phyloP scores from a whole-genome alignment of 2,113 vertebrate genomes.

The Tringa solitaria region DNA sequence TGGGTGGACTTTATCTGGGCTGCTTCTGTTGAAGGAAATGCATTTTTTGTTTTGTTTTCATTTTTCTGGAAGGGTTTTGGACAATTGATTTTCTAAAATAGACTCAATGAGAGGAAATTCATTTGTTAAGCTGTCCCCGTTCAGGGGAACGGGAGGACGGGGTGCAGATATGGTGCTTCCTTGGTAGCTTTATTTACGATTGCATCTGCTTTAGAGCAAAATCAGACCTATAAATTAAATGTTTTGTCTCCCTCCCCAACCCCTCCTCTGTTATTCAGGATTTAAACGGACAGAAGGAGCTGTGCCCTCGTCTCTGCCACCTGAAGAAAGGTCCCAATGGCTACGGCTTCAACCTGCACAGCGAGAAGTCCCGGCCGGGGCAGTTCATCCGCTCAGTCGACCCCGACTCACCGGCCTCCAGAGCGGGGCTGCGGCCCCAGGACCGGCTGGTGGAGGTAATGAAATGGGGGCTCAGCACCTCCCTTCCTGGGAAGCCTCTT shows the following conservation, averaged over 20 bases:
- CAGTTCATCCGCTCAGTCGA: slow-evolving; percentile 94
- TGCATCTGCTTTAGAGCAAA: not conserved
- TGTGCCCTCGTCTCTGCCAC: slow-evolving; percentile 86
- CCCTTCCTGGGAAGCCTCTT: not conserved
- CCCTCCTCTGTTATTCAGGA: slow-evolving; percentile 43
- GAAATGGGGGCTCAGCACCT: rapidly evolving
- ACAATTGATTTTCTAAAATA: slow-evolving; percentile 63
- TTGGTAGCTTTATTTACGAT: not conserved
- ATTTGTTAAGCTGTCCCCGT: slow-evolving; percentile 22
- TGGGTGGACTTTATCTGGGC: not conserved
- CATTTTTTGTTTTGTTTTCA: slow-evolving; percentile 24
- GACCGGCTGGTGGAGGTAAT: slow-evolving; percentile 90
- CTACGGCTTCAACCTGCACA: slow-evolving; percentile 96
- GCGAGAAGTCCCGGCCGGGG: slow-evolving; percentile 82
- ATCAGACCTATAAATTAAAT: not conserved
- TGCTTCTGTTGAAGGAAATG: slow-evolving; percentile 28
- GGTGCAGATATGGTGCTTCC: not conserved
- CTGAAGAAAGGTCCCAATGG: slow-evolving; percentile 82
- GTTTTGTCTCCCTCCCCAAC: not conserved
- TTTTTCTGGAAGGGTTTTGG: slow-evolving; percentile 4
- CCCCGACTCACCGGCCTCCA: slow-evolving; percentile 79
- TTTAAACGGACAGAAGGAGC: slow-evolving; percentile 70
- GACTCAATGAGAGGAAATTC: slow-evolving; percentile 64
- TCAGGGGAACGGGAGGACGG: not conserved
- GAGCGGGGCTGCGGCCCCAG: slow-evolving; percentile 81